These are phyloP conservation scores for Phyllotis vaccarum DNA, from an alignment of 2,797 vertebrate genomes.

Conservation along the genomic window DNA sequence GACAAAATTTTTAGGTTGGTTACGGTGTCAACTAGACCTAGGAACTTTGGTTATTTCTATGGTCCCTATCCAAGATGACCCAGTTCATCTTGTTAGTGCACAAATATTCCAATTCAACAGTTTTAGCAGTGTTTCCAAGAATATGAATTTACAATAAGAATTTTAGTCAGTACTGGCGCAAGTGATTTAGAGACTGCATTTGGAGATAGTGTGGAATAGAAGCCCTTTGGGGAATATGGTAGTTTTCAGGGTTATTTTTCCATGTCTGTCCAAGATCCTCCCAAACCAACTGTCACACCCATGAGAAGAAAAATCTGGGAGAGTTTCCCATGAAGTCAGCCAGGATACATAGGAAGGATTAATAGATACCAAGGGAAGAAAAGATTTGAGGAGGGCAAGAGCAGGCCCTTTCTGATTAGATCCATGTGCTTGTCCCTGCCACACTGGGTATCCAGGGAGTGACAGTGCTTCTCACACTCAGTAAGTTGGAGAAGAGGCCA, in stretches of 20 bases:
- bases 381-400: slow-evolving; percentile 38
- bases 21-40: not conserved
- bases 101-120: not conserved
- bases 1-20: not conserved
- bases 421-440: slow-evolving; percentile 4
- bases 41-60: not conserved
- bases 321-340: slow-evolving; percentile 33
- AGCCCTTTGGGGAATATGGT: not conserved
- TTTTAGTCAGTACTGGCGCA: not conserved
- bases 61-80: fast-evolving
- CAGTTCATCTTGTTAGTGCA: no score
- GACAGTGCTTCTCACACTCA: slow-evolving; percentile 31
- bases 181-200: not conserved
- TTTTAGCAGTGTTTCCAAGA: not conserved
- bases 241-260: slow-evolving; percentile 36
- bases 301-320: slow-evolving; percentile 20
- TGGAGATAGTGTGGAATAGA: not conserved
- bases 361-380: slow-evolving; percentile 54
- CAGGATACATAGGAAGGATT: not conserved
- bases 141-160: not conserved
- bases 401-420: slow-evolving; percentile 46
- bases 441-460: slow-evolving; percentile 26
- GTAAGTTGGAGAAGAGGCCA: slow-evolving; percentile 59
- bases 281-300: slow-evolving; percentile 33
- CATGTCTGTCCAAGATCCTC: not conserved